Conservation (phyloP, 2,113 vertebrate species). For the Excalfactoria chinensis region DNA sequence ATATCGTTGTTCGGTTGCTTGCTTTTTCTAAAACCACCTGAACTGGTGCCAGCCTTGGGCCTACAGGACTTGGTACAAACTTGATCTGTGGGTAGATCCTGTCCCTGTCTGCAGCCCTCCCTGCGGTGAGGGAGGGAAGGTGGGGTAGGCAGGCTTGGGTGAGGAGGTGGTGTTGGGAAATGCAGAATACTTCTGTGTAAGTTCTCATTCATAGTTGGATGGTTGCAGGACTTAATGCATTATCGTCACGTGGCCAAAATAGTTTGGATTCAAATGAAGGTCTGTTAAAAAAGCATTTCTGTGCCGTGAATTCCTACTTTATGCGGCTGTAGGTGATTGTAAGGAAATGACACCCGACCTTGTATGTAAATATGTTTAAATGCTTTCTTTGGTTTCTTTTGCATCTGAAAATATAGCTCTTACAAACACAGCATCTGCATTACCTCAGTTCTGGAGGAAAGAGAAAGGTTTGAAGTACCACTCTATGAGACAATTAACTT, state of each 20-base stretch:
- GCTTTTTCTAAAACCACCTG: neutral
- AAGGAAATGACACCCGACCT: neutral
- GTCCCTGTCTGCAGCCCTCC: neutral
- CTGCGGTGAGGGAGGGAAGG: neutral
- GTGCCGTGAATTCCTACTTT: neutral
- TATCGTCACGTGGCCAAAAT: neutral
- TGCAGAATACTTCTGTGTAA: neutral
- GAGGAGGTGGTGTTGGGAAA: neutral
- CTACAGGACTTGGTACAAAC: neutral
- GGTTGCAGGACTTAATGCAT: neutral
- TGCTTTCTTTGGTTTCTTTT: neutral
- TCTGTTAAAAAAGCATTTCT: neutral
- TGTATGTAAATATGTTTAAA: neutral
- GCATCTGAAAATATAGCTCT: neutral
- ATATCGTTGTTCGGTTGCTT: neutral
- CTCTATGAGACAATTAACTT: neutral
- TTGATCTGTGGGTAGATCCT: neutral
- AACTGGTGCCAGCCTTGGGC: neutral
- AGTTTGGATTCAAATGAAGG: neutral
- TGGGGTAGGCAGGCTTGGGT: accelerated
- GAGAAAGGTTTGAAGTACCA: neutral
- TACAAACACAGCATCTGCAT: neutral
- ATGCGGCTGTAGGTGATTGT: neutral
- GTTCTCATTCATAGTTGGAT: neutral
- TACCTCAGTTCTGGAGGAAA: neutral